Evolutionary conservation across 1,140 invertebrate species (phyloP).

Genomic region (Dryas iulia): DNA sequence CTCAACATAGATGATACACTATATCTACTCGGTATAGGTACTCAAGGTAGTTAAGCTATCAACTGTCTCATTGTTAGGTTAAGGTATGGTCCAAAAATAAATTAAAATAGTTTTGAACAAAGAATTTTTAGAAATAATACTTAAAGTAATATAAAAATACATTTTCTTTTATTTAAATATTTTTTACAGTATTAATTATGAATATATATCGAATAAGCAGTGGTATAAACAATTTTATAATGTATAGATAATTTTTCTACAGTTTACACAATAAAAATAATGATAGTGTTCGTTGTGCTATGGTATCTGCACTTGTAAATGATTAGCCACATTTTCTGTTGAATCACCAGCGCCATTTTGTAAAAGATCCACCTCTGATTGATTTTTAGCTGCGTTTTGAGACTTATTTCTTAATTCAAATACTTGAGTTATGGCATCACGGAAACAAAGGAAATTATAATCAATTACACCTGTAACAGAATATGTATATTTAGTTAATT

Average conservation of each 20-base stretch:
- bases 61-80: too few species aligned
- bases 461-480: constrained; percentile 90
- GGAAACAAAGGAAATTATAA: constrained; percentile 97
- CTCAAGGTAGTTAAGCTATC: too few species aligned
- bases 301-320: constrained; percentile 46
- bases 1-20: too few species aligned
- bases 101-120: too few species aligned
- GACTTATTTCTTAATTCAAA: constrained; percentile 90
- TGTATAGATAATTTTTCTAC: constrained; percentile 37
- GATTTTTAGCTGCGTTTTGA: constrained; percentile 51
- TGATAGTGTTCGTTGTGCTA: constrained; percentile 47
- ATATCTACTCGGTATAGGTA: too few species aligned
- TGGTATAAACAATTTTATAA: constrained; percentile 37
- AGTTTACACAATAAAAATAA: constrained; percentile 38
- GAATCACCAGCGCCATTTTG: constrained; percentile 61
- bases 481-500: neutral
- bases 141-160: constrained; percentile 28
- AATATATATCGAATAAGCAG: constrained; percentile 32
- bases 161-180: constrained; percentile 31
- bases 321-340: constrained; percentile 50
- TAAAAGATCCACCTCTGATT: constrained; percentile 48
- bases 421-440: constrained; percentile 94
- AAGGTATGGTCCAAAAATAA: too few species aligned
- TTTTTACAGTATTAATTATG: constrained; percentile 28
- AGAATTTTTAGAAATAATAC: constrained; percentile 4